These are phyloP conservation scores for Pomacea maculata DNA, from an alignment of 1,140 invertebrate genomes.

Conservation along the genomic window DNA sequence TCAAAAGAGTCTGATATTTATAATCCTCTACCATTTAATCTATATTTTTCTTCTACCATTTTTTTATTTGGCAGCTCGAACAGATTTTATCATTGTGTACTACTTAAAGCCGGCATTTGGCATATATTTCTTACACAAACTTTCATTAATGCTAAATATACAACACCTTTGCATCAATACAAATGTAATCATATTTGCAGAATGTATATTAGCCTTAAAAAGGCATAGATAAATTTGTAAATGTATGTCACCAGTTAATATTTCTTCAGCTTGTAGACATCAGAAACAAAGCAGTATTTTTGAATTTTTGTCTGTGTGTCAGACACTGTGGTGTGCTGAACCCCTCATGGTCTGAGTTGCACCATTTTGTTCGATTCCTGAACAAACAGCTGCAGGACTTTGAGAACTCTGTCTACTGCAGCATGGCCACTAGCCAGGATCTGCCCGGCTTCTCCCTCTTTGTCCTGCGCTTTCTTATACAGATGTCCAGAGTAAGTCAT, in stretches of 20 bases:
- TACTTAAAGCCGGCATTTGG: no score
- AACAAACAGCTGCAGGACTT: conserved; percentile 58
- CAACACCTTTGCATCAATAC: no score
- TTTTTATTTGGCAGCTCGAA: background rate
- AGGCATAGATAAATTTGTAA: background rate
- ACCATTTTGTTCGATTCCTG: conserved; percentile 60
- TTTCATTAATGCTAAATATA: no score
- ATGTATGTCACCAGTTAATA: background rate
- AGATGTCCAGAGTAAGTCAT: conserved; percentile 55
- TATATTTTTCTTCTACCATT: no score
- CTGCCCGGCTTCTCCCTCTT: conserved; percentile 57
- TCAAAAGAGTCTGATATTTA: no score
- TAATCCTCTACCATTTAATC: no score
- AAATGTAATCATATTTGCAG: no score
- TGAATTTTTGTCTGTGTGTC: conserved; percentile 22
- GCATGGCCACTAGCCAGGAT: conserved; percentile 39
- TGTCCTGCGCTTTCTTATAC: conserved; percentile 58
- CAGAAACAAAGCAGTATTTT: conserved; percentile 4
- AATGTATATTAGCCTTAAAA: background rate
- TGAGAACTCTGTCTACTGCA: conserved; percentile 55
- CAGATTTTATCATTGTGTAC: no score
- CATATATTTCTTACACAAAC: no score
- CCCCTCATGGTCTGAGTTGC: conserved; percentile 61
- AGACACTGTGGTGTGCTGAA: conserved; percentile 58
- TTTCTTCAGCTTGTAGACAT: background rate